Percentiles rank a stretch among this genome's conserved stretches.
Conservation (phyloP, 2,888 invertebrate genomes). For the Beris morrisii region DNA sequence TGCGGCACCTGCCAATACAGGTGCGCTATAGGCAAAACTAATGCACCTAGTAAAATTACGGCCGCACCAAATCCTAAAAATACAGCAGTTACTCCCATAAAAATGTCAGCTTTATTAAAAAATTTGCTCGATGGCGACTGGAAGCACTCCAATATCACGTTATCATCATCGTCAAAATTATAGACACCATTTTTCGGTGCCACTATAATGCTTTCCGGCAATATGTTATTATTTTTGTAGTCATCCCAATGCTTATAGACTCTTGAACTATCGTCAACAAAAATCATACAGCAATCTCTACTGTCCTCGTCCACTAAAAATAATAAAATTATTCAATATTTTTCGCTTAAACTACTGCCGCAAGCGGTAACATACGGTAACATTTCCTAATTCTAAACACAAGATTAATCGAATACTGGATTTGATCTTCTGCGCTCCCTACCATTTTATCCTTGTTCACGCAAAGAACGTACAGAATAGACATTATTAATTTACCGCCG, state of each 20-base stretch:
- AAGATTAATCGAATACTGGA: constrained; percentile 47
- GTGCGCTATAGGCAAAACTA: constrained; percentile 45
- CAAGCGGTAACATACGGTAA: constrained; percentile 43
- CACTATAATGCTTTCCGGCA: constrained; percentile 56
- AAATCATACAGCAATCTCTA: constrained; percentile 50
- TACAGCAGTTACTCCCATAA: constrained; percentile 40
- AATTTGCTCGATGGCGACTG: constrained; percentile 45
- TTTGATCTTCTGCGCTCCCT: constrained; percentile 41
- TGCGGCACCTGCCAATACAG: constrained; percentile 42
- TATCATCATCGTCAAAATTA: constrained; percentile 38
- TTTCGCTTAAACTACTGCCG: no score
- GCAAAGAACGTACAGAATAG: constrained; percentile 48
- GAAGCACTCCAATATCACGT: constrained; percentile 43
- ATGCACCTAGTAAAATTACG: constrained; percentile 25
- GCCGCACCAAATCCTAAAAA: constrained; percentile 18
- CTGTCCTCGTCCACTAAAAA: constrained; percentile 41
- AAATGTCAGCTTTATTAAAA: constrained; percentile 34
- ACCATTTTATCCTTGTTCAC: neutral
- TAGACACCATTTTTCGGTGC: constrained; percentile 56
- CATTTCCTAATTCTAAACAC: constrained; percentile 51
- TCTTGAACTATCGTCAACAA: constrained; percentile 52
- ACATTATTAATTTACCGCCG: constrained; percentile 47
- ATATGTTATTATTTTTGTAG: constrained; percentile 55
- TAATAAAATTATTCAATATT: no score
- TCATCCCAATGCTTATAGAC: constrained; percentile 57